A percentile compares a stretch with the other conserved stretches of the same genome.
phyloP scores from a whole-genome alignment of 2,888 invertebrate species.

The Congeria kusceri region DNA sequence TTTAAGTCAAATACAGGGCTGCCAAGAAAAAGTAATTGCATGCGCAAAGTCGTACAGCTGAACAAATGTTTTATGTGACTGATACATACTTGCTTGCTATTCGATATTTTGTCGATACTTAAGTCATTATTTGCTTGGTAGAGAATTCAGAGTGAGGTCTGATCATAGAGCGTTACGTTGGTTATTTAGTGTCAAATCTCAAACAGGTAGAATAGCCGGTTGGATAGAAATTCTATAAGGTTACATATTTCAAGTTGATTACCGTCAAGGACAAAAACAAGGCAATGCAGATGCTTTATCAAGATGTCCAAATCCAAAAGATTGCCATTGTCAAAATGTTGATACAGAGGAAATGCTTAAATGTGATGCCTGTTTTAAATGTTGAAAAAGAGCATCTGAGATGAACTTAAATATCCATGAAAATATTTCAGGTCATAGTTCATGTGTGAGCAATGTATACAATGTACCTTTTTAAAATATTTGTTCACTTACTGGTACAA shows the following conservation, averaged over 20 bases:
- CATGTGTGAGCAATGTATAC: too few relatives aligned
- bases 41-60: slow-evolving; percentile 25
- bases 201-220: slow-evolving; percentile 24
- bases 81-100: slow-evolving; percentile 31
- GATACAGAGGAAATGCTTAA: too few relatives aligned
- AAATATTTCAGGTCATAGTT: too few relatives aligned
- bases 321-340: slow-evolving; percentile 15
- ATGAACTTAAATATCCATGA: too few relatives aligned
- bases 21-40: slow-evolving; percentile 40
- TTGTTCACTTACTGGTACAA: too few relatives aligned
- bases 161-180: slow-evolving; percentile 30
- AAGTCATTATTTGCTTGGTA: slow-evolving; percentile 29
- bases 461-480: too few relatives aligned
- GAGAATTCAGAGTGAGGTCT: slow-evolving; percentile 24
- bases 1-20: slow-evolving; percentile 45
- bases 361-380: too few relatives aligned
- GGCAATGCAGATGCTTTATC: slow-evolving; percentile 31
- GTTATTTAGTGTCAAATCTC: slow-evolving; percentile 20
- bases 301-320: slow-evolving; percentile 28
- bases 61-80: slow-evolving; percentile 29
- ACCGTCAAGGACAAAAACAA: slow-evolving; percentile 19
- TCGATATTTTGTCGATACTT: slow-evolving; percentile 32
- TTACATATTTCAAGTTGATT: slow-evolving; percentile 16
- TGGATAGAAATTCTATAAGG: slow-evolving; percentile 33
- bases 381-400: too few relatives aligned